Percentiles rank a stretch among this genome's conserved stretches.
Conservation (phyloP, 2,888 invertebrate genomes). For the Anaspis maculata region DNA sequence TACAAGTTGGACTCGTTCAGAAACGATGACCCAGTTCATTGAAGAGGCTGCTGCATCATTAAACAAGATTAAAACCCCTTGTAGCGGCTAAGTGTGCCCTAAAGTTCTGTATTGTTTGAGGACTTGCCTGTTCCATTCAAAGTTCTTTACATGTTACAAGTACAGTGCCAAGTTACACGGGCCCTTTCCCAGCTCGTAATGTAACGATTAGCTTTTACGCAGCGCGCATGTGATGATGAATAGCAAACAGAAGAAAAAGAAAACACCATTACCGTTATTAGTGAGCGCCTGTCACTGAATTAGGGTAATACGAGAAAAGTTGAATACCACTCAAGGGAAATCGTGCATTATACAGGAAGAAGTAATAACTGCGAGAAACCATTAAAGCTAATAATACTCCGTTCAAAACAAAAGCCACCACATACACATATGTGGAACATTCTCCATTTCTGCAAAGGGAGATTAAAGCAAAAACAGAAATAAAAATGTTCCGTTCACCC, state of each 20-base stretch:
- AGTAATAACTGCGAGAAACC: constrained; percentile 8
- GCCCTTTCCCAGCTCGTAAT: too few relatives aligned
- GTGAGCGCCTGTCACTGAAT: too few relatives aligned
- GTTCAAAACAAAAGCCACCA: constrained; percentile 10
- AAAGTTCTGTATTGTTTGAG: constrained; percentile 12
- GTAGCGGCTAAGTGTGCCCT: constrained; percentile 23
- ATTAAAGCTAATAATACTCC: constrained; percentile 17
- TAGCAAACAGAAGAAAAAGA: too few relatives aligned
- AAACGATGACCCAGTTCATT: constrained; percentile 19
- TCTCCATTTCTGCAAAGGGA: constrained; percentile 6
- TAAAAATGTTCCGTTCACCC: constrained; percentile 8
- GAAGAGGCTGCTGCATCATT: constrained; percentile 26
- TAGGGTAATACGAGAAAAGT: too few relatives aligned
- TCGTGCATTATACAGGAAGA: too few relatives aligned
- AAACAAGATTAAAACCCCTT: constrained; percentile 33
- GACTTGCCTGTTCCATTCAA: constrained; percentile 3
- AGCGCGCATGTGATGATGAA: too few relatives aligned
- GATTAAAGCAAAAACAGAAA: constrained; percentile 14
- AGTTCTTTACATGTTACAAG: too few relatives aligned
- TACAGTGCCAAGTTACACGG: too few relatives aligned
- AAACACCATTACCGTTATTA: too few relatives aligned
- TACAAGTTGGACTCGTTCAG: too few relatives aligned
- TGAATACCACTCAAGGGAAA: too few relatives aligned
- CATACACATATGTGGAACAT: constrained; percentile 16
- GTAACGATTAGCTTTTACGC: too few relatives aligned